phyloP scores from a whole-genome alignment of 2,888 invertebrate genomes.

The Philhelius pedissequus region DNA sequence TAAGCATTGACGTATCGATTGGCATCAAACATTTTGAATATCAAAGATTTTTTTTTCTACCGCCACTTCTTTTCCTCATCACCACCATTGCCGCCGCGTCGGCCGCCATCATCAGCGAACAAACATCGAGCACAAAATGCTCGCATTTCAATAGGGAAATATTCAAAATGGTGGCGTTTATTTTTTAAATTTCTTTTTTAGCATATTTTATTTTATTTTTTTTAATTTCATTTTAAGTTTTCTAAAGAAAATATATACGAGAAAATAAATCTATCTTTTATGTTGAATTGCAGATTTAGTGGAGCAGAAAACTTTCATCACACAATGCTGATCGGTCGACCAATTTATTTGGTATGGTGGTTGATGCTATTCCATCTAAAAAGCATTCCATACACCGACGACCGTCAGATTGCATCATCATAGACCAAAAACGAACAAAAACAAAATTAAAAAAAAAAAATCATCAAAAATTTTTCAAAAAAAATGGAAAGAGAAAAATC shows the following conservation, averaged over 20 bases:
- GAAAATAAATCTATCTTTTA: slow-evolving; percentile 37
- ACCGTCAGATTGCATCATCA: background rate
- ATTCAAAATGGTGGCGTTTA: background rate
- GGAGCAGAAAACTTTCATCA: slow-evolving; percentile 49
- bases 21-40: slow-evolving; percentile 18
- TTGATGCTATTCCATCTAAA: background rate
- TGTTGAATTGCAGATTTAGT: slow-evolving; percentile 56
- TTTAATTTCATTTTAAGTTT: slow-evolving; percentile 2
- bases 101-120: background rate
- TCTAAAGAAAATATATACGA: slow-evolving; percentile 8
- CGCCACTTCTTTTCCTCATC: background rate
- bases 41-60: background rate
- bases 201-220: background rate
- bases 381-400: background rate
- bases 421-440: background rate
- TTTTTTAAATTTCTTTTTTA: background rate
- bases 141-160: slow-evolving; percentile 37
- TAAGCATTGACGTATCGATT: slow-evolving; percentile 42
- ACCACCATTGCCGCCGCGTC: background rate
- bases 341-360: slow-evolving; percentile 39
- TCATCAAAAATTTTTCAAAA: background rate
- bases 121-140: slow-evolving; percentile 42
- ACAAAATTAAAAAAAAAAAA: background rate
- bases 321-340: slow-evolving; percentile 62
- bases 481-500: background rate